A percentile compares a stretch with the other conserved stretches of the same genome.
These are phyloP conservation scores for Diplodus sargus DNA, from an alignment of 2,797 vertebrate species.

Conservation along the genomic window DNA sequence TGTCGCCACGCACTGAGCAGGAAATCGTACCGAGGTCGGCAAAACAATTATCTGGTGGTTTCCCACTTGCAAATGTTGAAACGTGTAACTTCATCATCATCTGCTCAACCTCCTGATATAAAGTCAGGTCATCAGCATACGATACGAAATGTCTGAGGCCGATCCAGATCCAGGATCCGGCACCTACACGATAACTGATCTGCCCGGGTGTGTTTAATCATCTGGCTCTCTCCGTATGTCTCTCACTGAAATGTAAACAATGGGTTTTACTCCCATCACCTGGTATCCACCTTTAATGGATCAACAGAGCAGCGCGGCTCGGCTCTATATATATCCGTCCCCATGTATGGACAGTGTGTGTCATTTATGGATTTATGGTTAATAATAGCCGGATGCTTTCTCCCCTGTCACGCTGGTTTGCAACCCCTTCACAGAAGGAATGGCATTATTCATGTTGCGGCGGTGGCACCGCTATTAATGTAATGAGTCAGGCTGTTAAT, in stretches of 20 bases:
- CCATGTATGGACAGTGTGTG: constrained; percentile 44
- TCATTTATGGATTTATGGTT: constrained; percentile 73
- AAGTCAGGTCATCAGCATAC: too few relatives aligned
- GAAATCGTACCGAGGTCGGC: too few relatives aligned
- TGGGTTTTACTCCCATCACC: constrained; percentile 35
- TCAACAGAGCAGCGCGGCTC: constrained; percentile 14
- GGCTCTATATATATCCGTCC: constrained; percentile 39
- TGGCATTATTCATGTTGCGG: constrained; percentile 70
- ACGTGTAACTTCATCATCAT: too few relatives aligned
- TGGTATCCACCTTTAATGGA: constrained; percentile 39
- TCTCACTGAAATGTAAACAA: constrained; percentile 38
- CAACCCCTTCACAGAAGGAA: constrained; percentile 60
- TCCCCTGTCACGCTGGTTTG: constrained; percentile 56
- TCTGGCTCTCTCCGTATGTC: constrained; percentile 2
- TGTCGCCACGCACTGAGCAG: too few relatives aligned
- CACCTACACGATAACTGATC: not conserved
- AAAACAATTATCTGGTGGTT: too few relatives aligned
- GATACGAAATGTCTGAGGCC: too few relatives aligned
- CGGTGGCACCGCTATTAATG: constrained; percentile 71
- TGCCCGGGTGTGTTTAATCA: constrained; percentile 16
- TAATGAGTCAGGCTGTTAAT: constrained; percentile 81
- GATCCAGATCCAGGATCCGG: constrained; percentile 20
- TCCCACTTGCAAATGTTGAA: too few relatives aligned
- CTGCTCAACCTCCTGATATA: too few relatives aligned
- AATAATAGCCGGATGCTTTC: constrained; percentile 64